Percentiles rank a stretch among this genome's conserved stretches.
These are phyloP conservation scores for Pollenia labialis DNA, from an alignment of 2,888 invertebrate genomes.

Conservation along the genomic window DNA sequence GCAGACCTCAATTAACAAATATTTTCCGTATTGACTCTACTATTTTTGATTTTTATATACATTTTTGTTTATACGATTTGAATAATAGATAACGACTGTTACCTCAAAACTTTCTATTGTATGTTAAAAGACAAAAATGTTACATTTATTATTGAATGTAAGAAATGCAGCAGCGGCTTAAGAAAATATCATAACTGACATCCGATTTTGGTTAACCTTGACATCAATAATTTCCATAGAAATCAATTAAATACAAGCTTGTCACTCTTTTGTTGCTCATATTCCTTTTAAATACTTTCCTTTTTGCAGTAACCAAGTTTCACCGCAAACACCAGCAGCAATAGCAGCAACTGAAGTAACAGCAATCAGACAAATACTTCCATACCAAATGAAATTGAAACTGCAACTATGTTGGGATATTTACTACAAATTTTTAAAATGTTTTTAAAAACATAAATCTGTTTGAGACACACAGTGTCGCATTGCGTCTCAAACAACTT, in stretches of 20 bases:
- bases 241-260: conserved; percentile 46
- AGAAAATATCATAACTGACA: neutral
- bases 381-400: conserved; percentile 25
- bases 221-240: conserved; percentile 50
- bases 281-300: conserved; percentile 59
- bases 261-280: conserved; percentile 7
- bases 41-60: neutral
- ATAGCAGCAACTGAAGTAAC: neutral
- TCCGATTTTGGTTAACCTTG: conserved; percentile 61
- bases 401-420: neutral
- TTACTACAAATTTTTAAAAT: conserved; percentile 27
- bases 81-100: neutral
- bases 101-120: conserved; percentile 37
- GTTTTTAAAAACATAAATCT: conserved; percentile 55
- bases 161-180: neutral
- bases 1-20: conserved; percentile 1
- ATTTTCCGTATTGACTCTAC: neutral
- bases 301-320: conserved; percentile 41
- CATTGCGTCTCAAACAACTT: conserved; percentile 70
- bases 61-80: neutral
- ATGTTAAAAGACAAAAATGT: neutral
- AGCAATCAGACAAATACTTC: neutral
- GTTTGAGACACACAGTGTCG: conserved; percentile 62
- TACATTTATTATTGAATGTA: neutral
- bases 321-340: conserved; percentile 15